Evolutionary conservation across 2,888 invertebrate species (phyloP), one percentile per base, ranked within the genome.

Genomic region (Gastracanthus pulcherrimus): DNA sequence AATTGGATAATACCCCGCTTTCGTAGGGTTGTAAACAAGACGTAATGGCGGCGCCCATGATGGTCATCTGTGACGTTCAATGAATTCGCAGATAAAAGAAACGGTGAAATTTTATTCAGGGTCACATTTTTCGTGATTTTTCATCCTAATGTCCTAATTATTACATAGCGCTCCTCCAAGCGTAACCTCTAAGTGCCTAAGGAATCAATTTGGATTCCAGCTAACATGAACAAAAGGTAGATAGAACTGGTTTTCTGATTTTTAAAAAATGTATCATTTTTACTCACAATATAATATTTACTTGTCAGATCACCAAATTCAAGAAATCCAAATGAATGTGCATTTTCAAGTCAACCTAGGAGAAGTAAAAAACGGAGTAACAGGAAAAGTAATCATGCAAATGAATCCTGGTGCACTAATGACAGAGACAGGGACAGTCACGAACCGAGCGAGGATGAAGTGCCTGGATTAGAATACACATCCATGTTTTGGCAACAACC

Each of bases 401-500:
- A 79, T 41, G 83, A 86, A 29, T 74, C 70, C 62, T 86, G 87
- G 86, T 84, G 80, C 16, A 80, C 29, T 60, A 83, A 84, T 60
- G 85, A 86, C 19, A 81, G 77, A 23, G 69, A 74, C 9, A 76
- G 78, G 13, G 82, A 82, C 51, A 83, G 82, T 16, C 82, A 83
- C 70, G 83, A 84, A 31, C 72, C 66, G 3, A 84, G 79, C 19
- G 81, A 82, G n/a, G 81, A 84, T 71, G 82, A 83, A 66, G 83
- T 72, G 0, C 81, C 85, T 1, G 89, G 82, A 13, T 83, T 90
- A 81, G 89, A 89, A 34, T 90, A 88, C 76, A 85, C 86, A 55
- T 87, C 85, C 11, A 83, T 90, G 82, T 85, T 88, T 76, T 90
- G 90, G 89, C 90, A 88, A 48, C 87, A 87, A 36, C 82, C 84